phyloP scores from a whole-genome alignment of 2,113 vertebrate genomes.

The Microtus ochrogaster region DNA sequence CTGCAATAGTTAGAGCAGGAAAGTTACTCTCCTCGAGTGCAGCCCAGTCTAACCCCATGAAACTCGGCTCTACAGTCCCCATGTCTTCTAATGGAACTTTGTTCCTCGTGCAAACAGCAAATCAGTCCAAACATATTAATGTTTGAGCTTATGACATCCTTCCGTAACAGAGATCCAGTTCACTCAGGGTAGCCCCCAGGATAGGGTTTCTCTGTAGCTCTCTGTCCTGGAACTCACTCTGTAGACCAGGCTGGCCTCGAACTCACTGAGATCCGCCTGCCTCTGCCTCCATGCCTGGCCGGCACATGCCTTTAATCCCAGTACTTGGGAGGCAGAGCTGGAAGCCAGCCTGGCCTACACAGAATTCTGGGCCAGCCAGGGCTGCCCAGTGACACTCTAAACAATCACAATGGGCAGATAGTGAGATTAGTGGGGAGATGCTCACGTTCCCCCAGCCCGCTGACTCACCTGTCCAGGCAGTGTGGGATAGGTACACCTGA shows the following conservation, averaged over 20 bases:
- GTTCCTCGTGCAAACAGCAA: not conserved
- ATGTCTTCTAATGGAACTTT: not conserved
- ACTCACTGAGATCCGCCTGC: no score
- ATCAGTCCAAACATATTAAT: not conserved
- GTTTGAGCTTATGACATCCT: not conserved
- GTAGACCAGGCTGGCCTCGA: no score
- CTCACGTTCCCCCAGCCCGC: not conserved
- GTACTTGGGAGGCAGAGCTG: not conserved
- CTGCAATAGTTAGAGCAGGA: slow-evolving; percentile 12
- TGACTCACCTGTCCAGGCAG: slow-evolving; percentile 94
- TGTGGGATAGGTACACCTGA: slow-evolving; percentile 97
- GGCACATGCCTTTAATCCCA: not conserved
- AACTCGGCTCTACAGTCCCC: not conserved
- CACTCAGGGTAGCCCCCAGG: not conserved
- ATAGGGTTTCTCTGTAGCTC: no score
- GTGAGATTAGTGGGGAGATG: not conserved
- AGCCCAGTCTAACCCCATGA: not conserved
- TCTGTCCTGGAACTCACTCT: no score
- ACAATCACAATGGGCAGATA: no score
- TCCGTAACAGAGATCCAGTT: slow-evolving; percentile 4
- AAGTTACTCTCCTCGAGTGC: not conserved
- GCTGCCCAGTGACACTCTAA: not conserved
- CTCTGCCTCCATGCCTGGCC: no score
- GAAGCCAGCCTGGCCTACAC: not conserved
- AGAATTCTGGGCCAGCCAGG: not conserved